These are phyloP conservation scores for Hyposoter didymator DNA, from an alignment of 2,888 invertebrate genomes.

Conservation along the genomic window DNA sequence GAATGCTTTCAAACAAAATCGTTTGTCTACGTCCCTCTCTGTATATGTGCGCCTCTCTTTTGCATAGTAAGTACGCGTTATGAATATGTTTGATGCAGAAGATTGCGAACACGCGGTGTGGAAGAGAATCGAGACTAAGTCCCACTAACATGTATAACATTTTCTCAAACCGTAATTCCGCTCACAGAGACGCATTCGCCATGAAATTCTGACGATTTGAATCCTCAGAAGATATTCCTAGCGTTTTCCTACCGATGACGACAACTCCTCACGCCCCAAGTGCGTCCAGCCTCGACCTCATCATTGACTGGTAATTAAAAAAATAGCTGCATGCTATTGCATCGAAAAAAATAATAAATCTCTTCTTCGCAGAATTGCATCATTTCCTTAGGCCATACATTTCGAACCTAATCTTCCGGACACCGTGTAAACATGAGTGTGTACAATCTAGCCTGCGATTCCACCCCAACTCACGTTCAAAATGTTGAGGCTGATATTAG, in stretches of 20 bases:
- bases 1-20: slow-evolving; percentile 49
- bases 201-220: neutral
- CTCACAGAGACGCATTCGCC: neutral
- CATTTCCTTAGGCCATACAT: neutral
- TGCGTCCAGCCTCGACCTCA: neutral
- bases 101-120: slow-evolving; percentile 62
- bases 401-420: neutral
- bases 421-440: slow-evolving; percentile 5
- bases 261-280: neutral
- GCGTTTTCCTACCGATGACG: neutral
- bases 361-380: neutral
- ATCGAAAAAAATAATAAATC: neutral
- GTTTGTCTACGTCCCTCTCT: slow-evolving; percentile 26
- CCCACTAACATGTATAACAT: neutral
- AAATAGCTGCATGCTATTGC: neutral
- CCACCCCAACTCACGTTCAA: slow-evolving; percentile 65
- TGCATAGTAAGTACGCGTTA: slow-evolving; percentile 78
- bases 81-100: slow-evolving; percentile 81
- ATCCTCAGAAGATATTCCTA: neutral
- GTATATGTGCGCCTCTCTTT: neutral
- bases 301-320: neutral
- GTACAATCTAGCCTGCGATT: slow-evolving; percentile 42
- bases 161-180: neutral
- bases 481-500: slow-evolving; percentile 75
- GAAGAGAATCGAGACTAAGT: slow-evolving; percentile 40